phyloP scores from a whole-genome alignment of 2,888 invertebrate species.

The Pseudanteris insignis region DNA sequence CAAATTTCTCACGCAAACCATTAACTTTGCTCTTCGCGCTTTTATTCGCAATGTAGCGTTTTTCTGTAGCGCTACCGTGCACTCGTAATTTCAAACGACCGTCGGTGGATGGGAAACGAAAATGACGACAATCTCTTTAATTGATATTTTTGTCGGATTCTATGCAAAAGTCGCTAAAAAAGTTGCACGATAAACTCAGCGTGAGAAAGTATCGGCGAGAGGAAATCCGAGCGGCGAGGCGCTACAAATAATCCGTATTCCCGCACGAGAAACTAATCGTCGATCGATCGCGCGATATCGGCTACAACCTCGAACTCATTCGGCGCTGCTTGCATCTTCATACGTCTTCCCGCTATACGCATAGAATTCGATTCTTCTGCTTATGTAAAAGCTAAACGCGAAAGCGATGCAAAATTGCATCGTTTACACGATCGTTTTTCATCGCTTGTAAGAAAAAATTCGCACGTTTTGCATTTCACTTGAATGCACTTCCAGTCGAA shows the following conservation, averaged over 20 bases:
- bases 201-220: slow-evolving; percentile 22
- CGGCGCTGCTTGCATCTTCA: slow-evolving; percentile 4
- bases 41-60: too few species aligned
- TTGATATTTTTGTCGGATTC: too few species aligned
- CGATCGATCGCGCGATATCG: slow-evolving; percentile 14
- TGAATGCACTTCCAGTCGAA: too few species aligned
- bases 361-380: slow-evolving; percentile 2
- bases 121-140: too few species aligned
- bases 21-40: too few species aligned
- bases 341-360: slow-evolving; percentile 5
- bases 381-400: slow-evolving; percentile 3
- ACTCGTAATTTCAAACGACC: too few species aligned
- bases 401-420: slow-evolving; percentile 1
- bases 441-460: too few species aligned
- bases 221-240: slow-evolving; percentile 24
- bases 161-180: slow-evolving; percentile 1
- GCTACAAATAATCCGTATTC: slow-evolving; percentile 24
- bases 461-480: too few species aligned
- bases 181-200: neutral
- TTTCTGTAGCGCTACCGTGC: too few species aligned
- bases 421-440: neutral
- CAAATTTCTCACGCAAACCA: too few species aligned
- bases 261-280: slow-evolving; percentile 22
- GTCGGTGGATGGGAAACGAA: too few species aligned
- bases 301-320: neutral